Base-by-base conservation (phyloP, 2,888 invertebrate species). In the Dusona sp. region DNA sequence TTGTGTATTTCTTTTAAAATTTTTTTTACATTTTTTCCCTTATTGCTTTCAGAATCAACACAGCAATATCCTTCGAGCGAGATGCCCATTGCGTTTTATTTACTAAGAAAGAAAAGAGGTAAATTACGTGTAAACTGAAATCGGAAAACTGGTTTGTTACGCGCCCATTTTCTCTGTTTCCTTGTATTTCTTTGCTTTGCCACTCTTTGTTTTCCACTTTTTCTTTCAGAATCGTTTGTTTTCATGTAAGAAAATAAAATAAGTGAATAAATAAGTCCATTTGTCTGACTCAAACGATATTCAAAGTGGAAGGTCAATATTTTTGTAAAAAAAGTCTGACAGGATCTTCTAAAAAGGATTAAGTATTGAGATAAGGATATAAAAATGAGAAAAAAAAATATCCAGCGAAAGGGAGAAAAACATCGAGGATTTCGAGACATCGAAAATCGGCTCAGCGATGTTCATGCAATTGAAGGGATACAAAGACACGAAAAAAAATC, bases 121-220 rank as follows among this genome's bases (percentile, higher is more conserved):
- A 11, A 42, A 13, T 2, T 13, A 11, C 42, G 1, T 42, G 42
- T 42, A 13, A 42, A 42, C 13, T 42, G 13, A 42, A 42, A 13
- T 42, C 11, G 11, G 91, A 92, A 92, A 91, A 91, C 92, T 91
- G 92, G 92, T 91, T 91, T 91, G 90, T 89, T 88, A 82, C 90
- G 88, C 86, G 88, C 90, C 89, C 90, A 87, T 86, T 87, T 88
- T 86, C 84, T 85, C 87, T 75, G 61, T 82, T 72, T 13, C 0
- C 36, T 80, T 80, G 9, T 11, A 13, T 51, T 67, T 67, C 67
- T 67, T 38, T n/a, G 51, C 8, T 1, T 45, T 45, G 13, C 48
- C 48, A 19, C 2, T 29, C 33, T 19, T 83, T 73, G 45, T 74
- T 83, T 68, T 54, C 73, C 45, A 61, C 9, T 54, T 22, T 54